phyloP scores from a whole-genome alignment of 2,888 invertebrate species.

The Odiellus spinosus region DNA sequence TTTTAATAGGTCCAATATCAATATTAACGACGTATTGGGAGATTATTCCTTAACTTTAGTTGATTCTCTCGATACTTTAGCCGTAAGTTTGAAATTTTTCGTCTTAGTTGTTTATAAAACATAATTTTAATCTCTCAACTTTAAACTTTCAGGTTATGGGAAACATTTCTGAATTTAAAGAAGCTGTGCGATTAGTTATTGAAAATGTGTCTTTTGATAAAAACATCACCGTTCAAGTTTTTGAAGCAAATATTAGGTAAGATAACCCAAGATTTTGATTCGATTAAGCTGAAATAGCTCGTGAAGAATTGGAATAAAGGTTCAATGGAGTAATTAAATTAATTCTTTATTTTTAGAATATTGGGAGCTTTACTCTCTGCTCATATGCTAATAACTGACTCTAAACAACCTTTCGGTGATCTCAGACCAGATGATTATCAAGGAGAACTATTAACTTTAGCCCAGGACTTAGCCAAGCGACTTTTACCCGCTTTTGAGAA shows the following conservation, averaged over 20 bases:
- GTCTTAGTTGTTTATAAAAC: neutral
- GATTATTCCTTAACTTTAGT: slow-evolving; percentile 44
- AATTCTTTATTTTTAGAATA: slow-evolving; percentile 30
- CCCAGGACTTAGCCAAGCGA: slow-evolving; percentile 42
- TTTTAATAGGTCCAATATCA: slow-evolving; percentile 41
- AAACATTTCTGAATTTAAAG: slow-evolving; percentile 40
- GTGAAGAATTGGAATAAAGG: neutral
- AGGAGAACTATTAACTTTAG: slow-evolving; percentile 40
- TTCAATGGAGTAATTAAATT: neutral
- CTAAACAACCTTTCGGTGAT: slow-evolving; percentile 38
- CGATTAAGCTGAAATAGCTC: neutral
- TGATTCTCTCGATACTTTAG: slow-evolving; percentile 43
- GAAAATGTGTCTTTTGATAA: slow-evolving; percentile 42
- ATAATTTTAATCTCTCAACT: slow-evolving; percentile 2
- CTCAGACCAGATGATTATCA: slow-evolving; percentile 36
- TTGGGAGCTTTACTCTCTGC: slow-evolving; percentile 44
- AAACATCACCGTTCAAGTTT: slow-evolving; percentile 44
- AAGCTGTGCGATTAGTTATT: slow-evolving; percentile 39
- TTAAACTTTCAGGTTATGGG: slow-evolving; percentile 34
- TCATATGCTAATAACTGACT: slow-evolving; percentile 42
- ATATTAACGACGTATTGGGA: slow-evolving; percentile 47
- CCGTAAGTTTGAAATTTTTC: slow-evolving; percentile 28
- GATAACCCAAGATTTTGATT: neutral
- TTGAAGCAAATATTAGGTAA: slow-evolving; percentile 45
- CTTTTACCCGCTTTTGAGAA: slow-evolving; percentile 43